Evolutionary conservation across 2,113 vertebrate genomes (phyloP), one percentile per base, ranked within the genome.

Genomic region (Vireo altiloquus): DNA sequence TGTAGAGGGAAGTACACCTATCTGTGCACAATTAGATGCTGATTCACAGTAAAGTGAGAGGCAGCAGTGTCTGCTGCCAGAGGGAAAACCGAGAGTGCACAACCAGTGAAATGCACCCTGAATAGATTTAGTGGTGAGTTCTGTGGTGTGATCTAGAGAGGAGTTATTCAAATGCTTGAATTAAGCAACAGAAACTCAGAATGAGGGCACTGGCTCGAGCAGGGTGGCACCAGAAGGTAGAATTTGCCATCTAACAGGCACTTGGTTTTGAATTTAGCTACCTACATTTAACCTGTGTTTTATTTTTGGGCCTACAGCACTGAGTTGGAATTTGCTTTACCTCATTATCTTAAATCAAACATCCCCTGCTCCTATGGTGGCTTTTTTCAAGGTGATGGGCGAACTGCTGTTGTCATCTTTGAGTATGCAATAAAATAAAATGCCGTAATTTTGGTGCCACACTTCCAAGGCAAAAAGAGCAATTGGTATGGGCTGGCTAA

Each of bases 361-460:
- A 37, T 53, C 7, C 21, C 10, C 7, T 54, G 1, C n/a, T 72
- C 5, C 28, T 66, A 15, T 0, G 3, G 2, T 71, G 25, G 1
- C 8, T 13, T 76, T 68, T 56, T 21, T 1, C 17, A 52, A 59
- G 31, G 33, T 40, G 28, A 21, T 13, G 22, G 27, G 7, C 9
- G 74, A 81, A 54, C 5, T 83, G 23, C 15, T 70, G 30, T 9
- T 93, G 19, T 35, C 49, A 86, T 66, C 71, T 93, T 77, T 19
- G 49, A 63, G 44, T 10, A 53, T 22, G 5, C 13, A 19, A 68
- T 40, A 44, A 77, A 88, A 65, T 54, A 77, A 92, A 54, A 69
- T 28, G 10, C 15, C 68, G 15, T 15, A 9, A 5, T 63, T 69
- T 77, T 66, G 28, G 12, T 74, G 22, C 22, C 27, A 66, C 9